Conservation (phyloP, 30 jellyfish, hydroid and myxozoan genomes). For the Hydractinia echinata region DNA sequence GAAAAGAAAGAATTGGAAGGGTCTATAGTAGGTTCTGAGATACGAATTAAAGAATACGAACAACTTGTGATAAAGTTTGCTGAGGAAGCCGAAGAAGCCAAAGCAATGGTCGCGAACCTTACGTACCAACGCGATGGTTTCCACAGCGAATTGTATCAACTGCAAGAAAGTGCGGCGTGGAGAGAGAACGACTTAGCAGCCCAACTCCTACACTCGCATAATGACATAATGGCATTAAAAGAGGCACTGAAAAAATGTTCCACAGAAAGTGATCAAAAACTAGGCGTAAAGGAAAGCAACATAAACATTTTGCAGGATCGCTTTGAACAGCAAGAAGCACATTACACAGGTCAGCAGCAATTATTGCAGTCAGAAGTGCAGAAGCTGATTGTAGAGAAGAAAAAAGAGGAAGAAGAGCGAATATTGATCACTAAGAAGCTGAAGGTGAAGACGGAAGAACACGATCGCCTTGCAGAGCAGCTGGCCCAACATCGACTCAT, state of each 20-base stretch:
- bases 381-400: background rate
- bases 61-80: conserved; percentile 18
- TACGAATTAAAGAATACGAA: conserved; percentile 27
- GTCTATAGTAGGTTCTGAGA: conserved; percentile 1
- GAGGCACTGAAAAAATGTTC: background rate
- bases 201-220: conserved; percentile 8
- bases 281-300: background rate
- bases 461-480: conserved; percentile 19
- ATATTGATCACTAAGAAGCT: background rate
- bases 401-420: background rate
- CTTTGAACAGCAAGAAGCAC: background rate
- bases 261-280: background rate
- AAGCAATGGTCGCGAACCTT: conserved; percentile 9
- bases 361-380: background rate
- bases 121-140: conserved; percentile 19
- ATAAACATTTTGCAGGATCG: background rate
- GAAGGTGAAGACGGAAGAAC: background rate
- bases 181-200: conserved; percentile 21
- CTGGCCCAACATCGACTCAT: conserved; percentile 22
- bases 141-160: conserved; percentile 6
- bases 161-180: conserved; percentile 23
- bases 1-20: conserved; percentile 26
- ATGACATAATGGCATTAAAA: background rate
- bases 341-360: conserved; percentile 1
- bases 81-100: conserved; percentile 34